Conservation (phyloP, 2,888 invertebrate species). For the Hydropsyche betteni region DNA sequence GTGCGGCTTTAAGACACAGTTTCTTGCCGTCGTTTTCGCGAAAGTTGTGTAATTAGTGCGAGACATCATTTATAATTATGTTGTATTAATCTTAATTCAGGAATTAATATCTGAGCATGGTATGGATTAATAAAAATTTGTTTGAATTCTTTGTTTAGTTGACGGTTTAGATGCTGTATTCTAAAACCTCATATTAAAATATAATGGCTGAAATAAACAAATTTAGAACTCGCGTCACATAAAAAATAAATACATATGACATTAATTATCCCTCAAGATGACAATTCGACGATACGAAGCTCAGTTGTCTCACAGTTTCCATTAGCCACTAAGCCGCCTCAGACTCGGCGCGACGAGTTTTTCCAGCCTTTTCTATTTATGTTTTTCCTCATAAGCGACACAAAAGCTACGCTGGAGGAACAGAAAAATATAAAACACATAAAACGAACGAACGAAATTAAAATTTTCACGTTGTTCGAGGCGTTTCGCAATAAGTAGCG, state of each 20-base stretch:
- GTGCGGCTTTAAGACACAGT: slow-evolving; percentile 24
- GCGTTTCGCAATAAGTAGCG: slow-evolving; percentile 40
- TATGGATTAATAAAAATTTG: no score
- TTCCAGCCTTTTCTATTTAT: slow-evolving; percentile 2
- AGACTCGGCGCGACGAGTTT: not conserved
- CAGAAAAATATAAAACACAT: no score
- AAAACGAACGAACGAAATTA: slow-evolving; percentile 10
- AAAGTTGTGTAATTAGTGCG: slow-evolving; percentile 29
- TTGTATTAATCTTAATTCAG: slow-evolving; percentile 23
- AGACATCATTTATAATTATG: slow-evolving; percentile 21
- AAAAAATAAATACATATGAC: no score
- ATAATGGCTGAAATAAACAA: no score
- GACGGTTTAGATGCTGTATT: no score
- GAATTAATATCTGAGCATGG: no score
- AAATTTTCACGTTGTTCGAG: slow-evolving; percentile 37
- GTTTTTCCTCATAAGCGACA: slow-evolving; percentile 27
- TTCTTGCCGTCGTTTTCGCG: slow-evolving; percentile 22
- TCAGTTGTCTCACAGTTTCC: not conserved
- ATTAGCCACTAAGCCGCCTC: slow-evolving; percentile 6
- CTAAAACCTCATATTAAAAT: no score
- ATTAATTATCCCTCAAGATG: not conserved
- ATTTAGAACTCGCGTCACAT: no score
- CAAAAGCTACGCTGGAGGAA: no score
- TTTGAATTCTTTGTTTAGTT: no score
- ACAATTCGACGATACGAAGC: not conserved